Conservation (phyloP, 37 sponge, comb jelly and placozoan genomes). For the Dysidea cf. avara region DNA sequence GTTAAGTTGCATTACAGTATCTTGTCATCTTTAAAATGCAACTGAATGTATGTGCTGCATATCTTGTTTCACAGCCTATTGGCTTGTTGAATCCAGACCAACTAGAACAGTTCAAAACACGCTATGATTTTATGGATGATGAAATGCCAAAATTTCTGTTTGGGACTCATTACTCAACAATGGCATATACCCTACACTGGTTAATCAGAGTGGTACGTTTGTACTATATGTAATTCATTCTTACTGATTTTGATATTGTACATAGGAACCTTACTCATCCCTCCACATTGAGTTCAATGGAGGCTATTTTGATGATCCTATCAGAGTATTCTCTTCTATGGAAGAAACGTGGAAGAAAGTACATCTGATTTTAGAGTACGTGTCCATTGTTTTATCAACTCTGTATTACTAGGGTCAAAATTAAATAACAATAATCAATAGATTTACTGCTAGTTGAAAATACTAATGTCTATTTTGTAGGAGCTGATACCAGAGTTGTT, state of each 20-base stretch:
- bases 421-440: too few species aligned
- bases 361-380: conserved; percentile 86
- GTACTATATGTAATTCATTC: background rate
- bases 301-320: conserved; percentile 80
- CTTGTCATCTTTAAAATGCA: too few species aligned
- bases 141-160: conserved; percentile 80
- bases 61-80: conserved; percentile 69
- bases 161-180: conserved; percentile 92
- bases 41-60: too few species aligned
- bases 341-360: conserved; percentile 71
- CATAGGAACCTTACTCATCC: conserved; percentile 79
- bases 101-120: conserved; percentile 53
- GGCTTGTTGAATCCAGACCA: conserved; percentile 72
- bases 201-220: conserved; percentile 73
- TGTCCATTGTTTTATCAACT: background rate
- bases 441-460: too few species aligned
- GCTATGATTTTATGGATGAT: conserved; percentile 83
- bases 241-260: background rate
- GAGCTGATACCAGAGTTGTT: conserved; percentile 94
- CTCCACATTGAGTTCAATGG: conserved; percentile 76
- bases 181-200: conserved; percentile 83
- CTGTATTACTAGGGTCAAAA: background rate
- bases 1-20: too few species aligned
- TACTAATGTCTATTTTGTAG: conserved; percentile 20
- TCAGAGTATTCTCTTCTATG: conserved; percentile 66